Conservation (phyloP, 2,888 invertebrate genomes). For the Ochlodes sylvanus region DNA sequence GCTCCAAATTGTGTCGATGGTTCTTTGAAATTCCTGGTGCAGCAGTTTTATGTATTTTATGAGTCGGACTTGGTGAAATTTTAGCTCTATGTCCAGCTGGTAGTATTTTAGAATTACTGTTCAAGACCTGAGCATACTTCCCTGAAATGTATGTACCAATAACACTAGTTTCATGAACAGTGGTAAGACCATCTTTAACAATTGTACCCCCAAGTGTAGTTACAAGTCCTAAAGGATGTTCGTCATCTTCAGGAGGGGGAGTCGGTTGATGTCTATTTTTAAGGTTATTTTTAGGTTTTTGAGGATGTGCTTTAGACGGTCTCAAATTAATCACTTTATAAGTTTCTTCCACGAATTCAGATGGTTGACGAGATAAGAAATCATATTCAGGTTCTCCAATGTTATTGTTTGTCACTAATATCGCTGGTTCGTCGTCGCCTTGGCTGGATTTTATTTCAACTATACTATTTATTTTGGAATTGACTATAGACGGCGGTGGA, state of each 20-base stretch:
- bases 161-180: slow-evolving; percentile 95
- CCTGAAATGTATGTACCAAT: slow-evolving; percentile 94
- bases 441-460: slow-evolving; percentile 82
- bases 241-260: slow-evolving; percentile 83
- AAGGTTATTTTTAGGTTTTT: slow-evolving; percentile 74
- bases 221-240: slow-evolving; percentile 91
- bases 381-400: slow-evolving; percentile 93
- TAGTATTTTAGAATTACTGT: slow-evolving; percentile 90
- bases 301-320: slow-evolving; percentile 85
- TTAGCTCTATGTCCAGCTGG: slow-evolving; percentile 83
- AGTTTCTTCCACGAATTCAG: slow-evolving; percentile 93
- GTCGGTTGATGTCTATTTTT: slow-evolving; percentile 76
- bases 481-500: slow-evolving; percentile 61
- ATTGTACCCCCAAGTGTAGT: slow-evolving; percentile 94
- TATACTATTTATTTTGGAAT: slow-evolving; percentile 81
- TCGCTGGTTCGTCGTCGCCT: slow-evolving; percentile 84
- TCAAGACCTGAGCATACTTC: slow-evolving; percentile 94
- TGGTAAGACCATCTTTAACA: slow-evolving; percentile 92
- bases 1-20: slow-evolving; percentile 86
- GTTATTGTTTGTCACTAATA: slow-evolving; percentile 88
- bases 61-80: slow-evolving; percentile 87
- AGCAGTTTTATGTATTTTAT: slow-evolving; percentile 91
- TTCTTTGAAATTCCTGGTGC: slow-evolving; percentile 86
- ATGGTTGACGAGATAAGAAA: slow-evolving; percentile 93
- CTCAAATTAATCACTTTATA: slow-evolving; percentile 92